These are phyloP conservation scores for Teleogryllus occipitalis DNA, from an alignment of 1,140 invertebrate species.

Conservation along the genomic window DNA sequence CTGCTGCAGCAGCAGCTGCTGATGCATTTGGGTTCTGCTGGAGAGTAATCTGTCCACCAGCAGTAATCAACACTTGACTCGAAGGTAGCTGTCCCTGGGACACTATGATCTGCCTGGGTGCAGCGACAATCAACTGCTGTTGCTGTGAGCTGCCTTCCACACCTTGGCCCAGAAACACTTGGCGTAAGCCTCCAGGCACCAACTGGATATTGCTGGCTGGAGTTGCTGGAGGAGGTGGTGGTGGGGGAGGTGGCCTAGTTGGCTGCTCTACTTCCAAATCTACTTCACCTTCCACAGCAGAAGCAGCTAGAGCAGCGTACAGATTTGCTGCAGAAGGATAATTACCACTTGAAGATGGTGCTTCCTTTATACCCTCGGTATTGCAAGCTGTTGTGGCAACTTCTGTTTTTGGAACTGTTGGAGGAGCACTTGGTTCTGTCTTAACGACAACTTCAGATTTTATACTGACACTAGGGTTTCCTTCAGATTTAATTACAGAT, in stretches of 20 bases:
- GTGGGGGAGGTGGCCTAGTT: constrained; percentile 26
- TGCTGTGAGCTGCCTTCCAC: constrained; percentile 14
- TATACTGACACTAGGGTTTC: background rate
- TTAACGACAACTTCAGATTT: background rate
- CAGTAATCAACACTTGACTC: constrained; percentile 26
- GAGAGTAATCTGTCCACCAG: constrained; percentile 19
- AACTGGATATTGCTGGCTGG: constrained; percentile 26
- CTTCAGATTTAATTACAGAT: background rate
- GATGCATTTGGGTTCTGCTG: constrained; percentile 26
- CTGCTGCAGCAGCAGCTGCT: constrained; percentile 31
- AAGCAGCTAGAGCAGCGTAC: constrained; percentile 59
- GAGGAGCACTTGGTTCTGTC: background rate
- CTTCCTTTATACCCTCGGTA: background rate
- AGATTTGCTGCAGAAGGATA: constrained; percentile 55
- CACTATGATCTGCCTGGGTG: constrained; percentile 35
- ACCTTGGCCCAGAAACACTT: constrained; percentile 15
- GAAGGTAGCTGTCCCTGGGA: constrained; percentile 30
- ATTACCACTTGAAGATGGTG: background rate
- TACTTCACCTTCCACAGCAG: constrained; percentile 59
- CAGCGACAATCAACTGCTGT: constrained; percentile 20
- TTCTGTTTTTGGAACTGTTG: background rate
- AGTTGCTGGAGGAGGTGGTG: constrained; percentile 23
- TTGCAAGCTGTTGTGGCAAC: background rate
- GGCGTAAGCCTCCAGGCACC: background rate
- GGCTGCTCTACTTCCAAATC: constrained; percentile 33